Percentiles rank a stretch among this genome's conserved stretches.
Conservation (phyloP, 2,888 invertebrate species). For the Meliscaeva auricollis region DNA sequence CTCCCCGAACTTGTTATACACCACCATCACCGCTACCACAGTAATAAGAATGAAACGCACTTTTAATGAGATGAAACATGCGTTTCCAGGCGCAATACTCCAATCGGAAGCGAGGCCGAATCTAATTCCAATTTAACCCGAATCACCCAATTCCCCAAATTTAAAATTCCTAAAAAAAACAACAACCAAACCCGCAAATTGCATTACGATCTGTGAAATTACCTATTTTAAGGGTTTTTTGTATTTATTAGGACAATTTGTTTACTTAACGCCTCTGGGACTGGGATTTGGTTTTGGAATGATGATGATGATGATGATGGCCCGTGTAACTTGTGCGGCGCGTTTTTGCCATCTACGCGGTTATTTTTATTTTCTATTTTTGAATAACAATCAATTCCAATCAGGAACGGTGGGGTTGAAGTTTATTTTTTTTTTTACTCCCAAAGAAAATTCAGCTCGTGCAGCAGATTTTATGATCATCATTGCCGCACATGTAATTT, state of each 20-base stretch:
- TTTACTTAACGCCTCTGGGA: conserved; percentile 45
- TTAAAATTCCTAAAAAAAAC: conserved; percentile 15
- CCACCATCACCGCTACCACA: conserved; percentile 23
- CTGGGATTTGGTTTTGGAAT: neutral
- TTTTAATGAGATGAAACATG: conserved; percentile 67
- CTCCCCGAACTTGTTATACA: neutral
- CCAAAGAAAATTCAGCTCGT: conserved; percentile 40
- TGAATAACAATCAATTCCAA: conserved; percentile 66
- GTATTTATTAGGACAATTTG: conserved; percentile 41
- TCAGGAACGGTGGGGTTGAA: conserved; percentile 47
- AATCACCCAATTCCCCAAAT: neutral
- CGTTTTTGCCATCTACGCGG: conserved; percentile 64
- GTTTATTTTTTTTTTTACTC: neutral
- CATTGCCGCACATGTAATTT: conserved; percentile 38
- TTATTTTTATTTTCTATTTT: conserved; percentile 67
- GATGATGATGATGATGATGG: neutral
- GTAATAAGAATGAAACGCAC: conserved; percentile 60
- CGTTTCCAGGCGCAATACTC: conserved; percentile 48
- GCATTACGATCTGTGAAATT: conserved; percentile 74
- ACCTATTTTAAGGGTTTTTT: conserved; percentile 61
- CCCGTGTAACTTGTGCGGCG: conserved; percentile 42
- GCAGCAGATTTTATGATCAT: conserved; percentile 55
- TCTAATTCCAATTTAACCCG: conserved; percentile 64
- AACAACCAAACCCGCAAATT: conserved; percentile 54
- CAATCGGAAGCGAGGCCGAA: conserved; percentile 39